These are phyloP conservation scores for Cyphomyrus discorhynchus DNA, from an alignment of 2,113 vertebrate species.

Conservation along the genomic window DNA sequence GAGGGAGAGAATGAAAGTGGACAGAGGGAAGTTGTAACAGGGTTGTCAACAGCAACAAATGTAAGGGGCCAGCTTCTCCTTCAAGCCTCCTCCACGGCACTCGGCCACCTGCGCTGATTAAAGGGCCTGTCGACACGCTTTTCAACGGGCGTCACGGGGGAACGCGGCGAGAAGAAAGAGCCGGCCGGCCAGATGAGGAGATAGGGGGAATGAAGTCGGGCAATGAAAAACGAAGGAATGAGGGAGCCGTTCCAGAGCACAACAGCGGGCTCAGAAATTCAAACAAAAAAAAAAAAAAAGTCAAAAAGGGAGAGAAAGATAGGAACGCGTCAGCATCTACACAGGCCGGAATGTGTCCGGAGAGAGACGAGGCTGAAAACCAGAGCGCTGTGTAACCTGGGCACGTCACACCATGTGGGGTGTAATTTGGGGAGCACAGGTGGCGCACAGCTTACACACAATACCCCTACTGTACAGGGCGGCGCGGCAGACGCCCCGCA, in stretches of 20 bases:
- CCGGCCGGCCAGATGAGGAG: slow-evolving; percentile 37
- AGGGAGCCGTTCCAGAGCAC: slow-evolving; percentile 43
- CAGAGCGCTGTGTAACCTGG: not conserved
- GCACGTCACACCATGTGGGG: not conserved
- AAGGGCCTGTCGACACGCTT: slow-evolving; percentile 43
- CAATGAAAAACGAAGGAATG: slow-evolving; percentile 43
- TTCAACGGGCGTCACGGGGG: slow-evolving; percentile 44
- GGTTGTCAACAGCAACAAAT: slow-evolving; percentile 63
- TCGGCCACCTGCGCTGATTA: slow-evolving; percentile 61
- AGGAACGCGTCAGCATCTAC: not conserved
- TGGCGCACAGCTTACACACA: not conserved
- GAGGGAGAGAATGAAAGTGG: slow-evolving; percentile 46
- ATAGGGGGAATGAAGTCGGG: slow-evolving; percentile 36
- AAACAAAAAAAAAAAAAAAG: slow-evolving; percentile 24
- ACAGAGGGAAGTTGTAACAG: slow-evolving; percentile 37
- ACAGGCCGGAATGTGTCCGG: not conserved
- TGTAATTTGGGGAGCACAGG: not conserved
- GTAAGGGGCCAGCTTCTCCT: slow-evolving; percentile 36
- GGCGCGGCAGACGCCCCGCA: not conserved
- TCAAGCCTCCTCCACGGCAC: slow-evolving; percentile 24
- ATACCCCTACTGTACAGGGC: not conserved
- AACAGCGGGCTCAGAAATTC: slow-evolving; percentile 36
- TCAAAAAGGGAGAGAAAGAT: slow-evolving; percentile 28
- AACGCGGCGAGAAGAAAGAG: slow-evolving; percentile 34
- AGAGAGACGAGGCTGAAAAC: not conserved